Conservation (phyloP, 1,140 invertebrate species). For the Mylabris phalerata region DNA sequence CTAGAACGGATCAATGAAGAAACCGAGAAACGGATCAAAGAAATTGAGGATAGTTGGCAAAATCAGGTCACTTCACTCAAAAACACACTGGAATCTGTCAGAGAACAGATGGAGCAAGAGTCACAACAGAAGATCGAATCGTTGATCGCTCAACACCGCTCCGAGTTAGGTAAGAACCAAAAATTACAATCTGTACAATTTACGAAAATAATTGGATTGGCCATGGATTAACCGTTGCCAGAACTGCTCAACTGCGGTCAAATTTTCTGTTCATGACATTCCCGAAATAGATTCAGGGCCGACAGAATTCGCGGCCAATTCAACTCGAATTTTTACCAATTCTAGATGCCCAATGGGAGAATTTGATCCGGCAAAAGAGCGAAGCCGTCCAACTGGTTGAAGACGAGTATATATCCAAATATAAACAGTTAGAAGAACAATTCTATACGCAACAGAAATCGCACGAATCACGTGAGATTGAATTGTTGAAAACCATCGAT, state of each 20-base stretch:
- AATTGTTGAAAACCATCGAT: slow-evolving; percentile 40
- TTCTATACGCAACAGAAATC: slow-evolving; percentile 40
- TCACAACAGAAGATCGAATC: slow-evolving; percentile 40
- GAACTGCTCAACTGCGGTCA: too few relatives aligned
- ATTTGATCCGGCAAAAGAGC: slow-evolving; percentile 48
- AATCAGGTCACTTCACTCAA: slow-evolving; percentile 39
- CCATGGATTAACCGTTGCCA: neutral
- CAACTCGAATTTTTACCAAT: too few relatives aligned
- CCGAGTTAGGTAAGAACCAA: slow-evolving; percentile 41
- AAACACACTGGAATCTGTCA: slow-evolving; percentile 43
- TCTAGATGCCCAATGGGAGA: slow-evolving; percentile 48
- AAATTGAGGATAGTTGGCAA: slow-evolving; percentile 41
- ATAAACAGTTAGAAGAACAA: slow-evolving; percentile 44
- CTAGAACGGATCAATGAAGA: slow-evolving; percentile 41
- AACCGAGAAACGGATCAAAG: slow-evolving; percentile 38
- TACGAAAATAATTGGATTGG: neutral
- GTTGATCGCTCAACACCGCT: slow-evolving; percentile 41
- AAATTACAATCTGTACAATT: neutral
- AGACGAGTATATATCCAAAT: slow-evolving; percentile 47
- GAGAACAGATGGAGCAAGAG: slow-evolving; percentile 46
- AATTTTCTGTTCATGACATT: neutral
- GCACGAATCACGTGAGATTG: slow-evolving; percentile 35
- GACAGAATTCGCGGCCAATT: neutral
- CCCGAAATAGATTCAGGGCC: neutral
- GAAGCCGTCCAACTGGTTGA: slow-evolving; percentile 47